Evolutionary conservation across 2,797 vertebrate species (phyloP).

Genomic region (Lacerta viridis): DNA sequence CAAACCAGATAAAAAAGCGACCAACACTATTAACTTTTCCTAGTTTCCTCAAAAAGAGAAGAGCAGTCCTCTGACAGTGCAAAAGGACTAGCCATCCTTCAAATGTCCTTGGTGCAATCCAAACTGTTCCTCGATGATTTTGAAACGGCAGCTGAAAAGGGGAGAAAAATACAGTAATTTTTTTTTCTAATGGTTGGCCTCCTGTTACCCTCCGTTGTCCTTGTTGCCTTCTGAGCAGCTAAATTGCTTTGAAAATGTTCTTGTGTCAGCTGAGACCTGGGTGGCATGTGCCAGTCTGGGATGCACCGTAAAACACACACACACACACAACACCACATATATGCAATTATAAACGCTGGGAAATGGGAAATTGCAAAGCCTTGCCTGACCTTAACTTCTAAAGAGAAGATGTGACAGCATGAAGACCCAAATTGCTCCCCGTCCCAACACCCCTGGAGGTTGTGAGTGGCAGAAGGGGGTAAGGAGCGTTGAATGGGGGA

Average conservation of each 20-base stretch:
- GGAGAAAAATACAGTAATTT: constrained; percentile 6
- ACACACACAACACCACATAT: neutral
- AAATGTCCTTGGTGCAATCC: constrained; percentile 38
- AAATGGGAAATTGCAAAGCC: constrained; percentile 22
- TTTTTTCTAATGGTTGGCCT: neutral
- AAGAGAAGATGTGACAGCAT: neutral
- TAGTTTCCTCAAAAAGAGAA: neutral
- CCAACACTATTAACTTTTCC: neutral
- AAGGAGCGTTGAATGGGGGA: neutral
- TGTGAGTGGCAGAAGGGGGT: rapidly evolving
- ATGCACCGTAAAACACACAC: rapidly evolving
- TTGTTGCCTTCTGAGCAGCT: neutral
- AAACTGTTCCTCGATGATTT: neutral
- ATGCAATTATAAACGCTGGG: constrained; percentile 13
- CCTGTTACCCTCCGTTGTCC: rapidly evolving
- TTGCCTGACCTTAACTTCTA: neutral
- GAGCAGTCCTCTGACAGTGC: neutral
- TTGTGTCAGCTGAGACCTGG: neutral
- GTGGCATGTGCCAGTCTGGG: rapidly evolving
- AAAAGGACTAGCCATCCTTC: constrained; percentile 14
- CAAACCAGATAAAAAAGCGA: neutral
- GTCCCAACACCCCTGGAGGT: neutral
- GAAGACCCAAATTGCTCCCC: neutral
- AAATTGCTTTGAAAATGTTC: rapidly evolving
- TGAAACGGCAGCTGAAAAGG: neutral